phyloP scores from a whole-genome alignment of 2,888 invertebrate genomes.

The Chrysomela aeneicollis region DNA sequence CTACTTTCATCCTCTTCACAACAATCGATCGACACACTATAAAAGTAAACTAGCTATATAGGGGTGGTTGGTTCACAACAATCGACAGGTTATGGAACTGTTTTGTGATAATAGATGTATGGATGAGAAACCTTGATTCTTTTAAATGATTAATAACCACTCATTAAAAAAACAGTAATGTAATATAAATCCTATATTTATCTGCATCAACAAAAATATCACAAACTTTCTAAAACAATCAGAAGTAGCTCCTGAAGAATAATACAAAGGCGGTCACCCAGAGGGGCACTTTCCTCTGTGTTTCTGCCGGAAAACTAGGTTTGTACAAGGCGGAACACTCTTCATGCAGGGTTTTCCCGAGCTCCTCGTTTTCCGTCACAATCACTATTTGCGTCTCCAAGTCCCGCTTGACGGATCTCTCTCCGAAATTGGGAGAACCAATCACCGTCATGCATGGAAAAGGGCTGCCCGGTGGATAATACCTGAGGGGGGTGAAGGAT shows the following conservation, averaged over 20 bases:
- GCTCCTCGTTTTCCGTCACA: conserved; percentile 75
- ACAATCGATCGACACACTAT: no score
- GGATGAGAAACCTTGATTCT: no score
- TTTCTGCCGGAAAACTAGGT: conserved; percentile 69
- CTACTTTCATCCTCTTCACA: no score
- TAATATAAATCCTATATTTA: conserved; percentile 12
- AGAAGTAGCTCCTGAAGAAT: conserved; percentile 69
- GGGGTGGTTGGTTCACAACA: no score
- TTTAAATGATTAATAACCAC: no score
- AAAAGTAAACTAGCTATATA: no score
- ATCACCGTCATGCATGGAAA: conserved; percentile 85
- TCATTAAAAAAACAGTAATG: background rate
- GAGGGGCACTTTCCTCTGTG: conserved; percentile 74
- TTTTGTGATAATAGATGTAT: no score
- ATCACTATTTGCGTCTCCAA: conserved; percentile 93
- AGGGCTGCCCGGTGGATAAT: conserved; percentile 73
- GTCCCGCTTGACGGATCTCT: conserved; percentile 89
- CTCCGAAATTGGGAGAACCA: conserved; percentile 96
- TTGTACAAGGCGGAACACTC: conserved; percentile 80
- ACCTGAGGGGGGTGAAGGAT: no score
- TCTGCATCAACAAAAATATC: background rate
- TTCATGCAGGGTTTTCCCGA: conserved; percentile 72
- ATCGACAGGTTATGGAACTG: no score
- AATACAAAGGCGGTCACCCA: conserved; percentile 83
- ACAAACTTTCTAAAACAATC: conserved; percentile 25